Evolutionary conservation across 2,888 invertebrate genomes (phyloP).

Genomic region (Silvanus unidentatus): DNA sequence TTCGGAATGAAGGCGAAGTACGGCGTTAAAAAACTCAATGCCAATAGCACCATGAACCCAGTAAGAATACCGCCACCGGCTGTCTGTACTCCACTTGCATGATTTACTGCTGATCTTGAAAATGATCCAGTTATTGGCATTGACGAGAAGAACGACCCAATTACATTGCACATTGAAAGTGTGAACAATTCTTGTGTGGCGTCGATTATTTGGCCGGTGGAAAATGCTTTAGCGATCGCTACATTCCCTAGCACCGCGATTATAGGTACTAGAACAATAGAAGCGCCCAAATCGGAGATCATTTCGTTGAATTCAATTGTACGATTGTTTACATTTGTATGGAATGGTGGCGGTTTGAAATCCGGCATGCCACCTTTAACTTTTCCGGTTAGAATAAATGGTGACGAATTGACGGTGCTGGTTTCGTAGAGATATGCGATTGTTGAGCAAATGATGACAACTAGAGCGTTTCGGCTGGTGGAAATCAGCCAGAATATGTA

Average conservation of each 20-base stretch:
- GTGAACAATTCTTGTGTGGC: constrained; percentile 88
- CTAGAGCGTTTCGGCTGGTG: constrained; percentile 77
- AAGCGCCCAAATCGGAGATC: constrained; percentile 76
- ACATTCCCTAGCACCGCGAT: constrained; percentile 90
- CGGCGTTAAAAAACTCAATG: constrained; percentile 80
- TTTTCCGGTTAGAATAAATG: constrained; percentile 69
- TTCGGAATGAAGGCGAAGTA: constrained; percentile 87
- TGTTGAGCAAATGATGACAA: constrained; percentile 68
- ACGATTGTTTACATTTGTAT: constrained; percentile 55
- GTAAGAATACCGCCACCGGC: constrained; percentile 74
- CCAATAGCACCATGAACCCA: constrained; percentile 69
- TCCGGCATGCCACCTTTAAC: constrained; percentile 71
- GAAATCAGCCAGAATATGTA: constrained; percentile 71
- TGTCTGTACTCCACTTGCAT: constrained; percentile 89
- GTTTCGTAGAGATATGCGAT: constrained; percentile 59
- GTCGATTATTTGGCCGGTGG: constrained; percentile 73
- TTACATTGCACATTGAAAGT: constrained; percentile 75
- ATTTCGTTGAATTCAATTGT: constrained; percentile 61
- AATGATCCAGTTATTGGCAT: constrained; percentile 90
- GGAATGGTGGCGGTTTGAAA: constrained; percentile 64
- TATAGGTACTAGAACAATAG: constrained; percentile 79
- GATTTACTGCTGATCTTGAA: constrained; percentile 87
- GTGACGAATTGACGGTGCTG: constrained; percentile 50
- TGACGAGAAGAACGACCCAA: constrained; percentile 82
- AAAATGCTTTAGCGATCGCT: constrained; percentile 92